Evolutionary conservation across 2,113 vertebrate species (phyloP).

Genomic region (Austrofundulus limnaeus): DNA sequence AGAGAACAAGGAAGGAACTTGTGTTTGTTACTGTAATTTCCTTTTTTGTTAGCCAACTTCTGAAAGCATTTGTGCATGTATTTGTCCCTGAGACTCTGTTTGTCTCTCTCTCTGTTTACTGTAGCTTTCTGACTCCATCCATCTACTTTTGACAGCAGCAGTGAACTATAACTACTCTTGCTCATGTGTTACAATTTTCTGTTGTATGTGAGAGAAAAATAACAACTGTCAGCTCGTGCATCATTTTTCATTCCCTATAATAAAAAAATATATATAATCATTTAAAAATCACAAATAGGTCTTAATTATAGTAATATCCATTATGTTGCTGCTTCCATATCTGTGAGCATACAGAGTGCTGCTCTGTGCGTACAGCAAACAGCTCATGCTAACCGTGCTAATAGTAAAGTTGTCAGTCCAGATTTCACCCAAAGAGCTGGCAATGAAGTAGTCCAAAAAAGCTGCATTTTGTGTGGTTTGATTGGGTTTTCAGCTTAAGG

Average conservation of each 20-base stretch:
- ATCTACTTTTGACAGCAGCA: constrained; percentile 31
- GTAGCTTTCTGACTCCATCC: constrained; percentile 17
- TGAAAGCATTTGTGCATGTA: background rate
- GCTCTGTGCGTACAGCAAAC: constrained; percentile 7
- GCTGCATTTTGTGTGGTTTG: background rate
- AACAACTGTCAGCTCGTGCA: constrained; percentile 16
- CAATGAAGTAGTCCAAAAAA: background rate
- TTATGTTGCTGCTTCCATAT: background rate
- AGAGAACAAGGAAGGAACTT: background rate
- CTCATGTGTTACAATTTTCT: constrained; percentile 22
- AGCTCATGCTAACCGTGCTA: constrained; percentile 12
- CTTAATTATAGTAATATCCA: constrained; percentile 9
- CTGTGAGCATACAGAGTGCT: constrained; percentile 3
- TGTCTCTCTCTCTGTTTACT: constrained; percentile 11
- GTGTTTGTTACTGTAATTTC: background rate
- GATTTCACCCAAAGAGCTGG: constrained; percentile 23
- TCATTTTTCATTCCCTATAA: background rate
- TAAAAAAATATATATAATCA: constrained; percentile 5
- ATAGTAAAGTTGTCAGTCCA: constrained; percentile 20
- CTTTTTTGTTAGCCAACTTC: constrained; percentile 1
- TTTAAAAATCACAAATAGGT: background rate
- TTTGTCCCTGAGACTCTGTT: constrained; percentile 3
- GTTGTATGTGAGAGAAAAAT: constrained; percentile 22
- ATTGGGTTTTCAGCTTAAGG: too few species aligned
- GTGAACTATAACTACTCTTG: constrained; percentile 10